Percentiles rank a stretch among this genome's conserved stretches.
phyloP scores from a whole-genome alignment of 2,113 vertebrate species.

The Zingel zingel region DNA sequence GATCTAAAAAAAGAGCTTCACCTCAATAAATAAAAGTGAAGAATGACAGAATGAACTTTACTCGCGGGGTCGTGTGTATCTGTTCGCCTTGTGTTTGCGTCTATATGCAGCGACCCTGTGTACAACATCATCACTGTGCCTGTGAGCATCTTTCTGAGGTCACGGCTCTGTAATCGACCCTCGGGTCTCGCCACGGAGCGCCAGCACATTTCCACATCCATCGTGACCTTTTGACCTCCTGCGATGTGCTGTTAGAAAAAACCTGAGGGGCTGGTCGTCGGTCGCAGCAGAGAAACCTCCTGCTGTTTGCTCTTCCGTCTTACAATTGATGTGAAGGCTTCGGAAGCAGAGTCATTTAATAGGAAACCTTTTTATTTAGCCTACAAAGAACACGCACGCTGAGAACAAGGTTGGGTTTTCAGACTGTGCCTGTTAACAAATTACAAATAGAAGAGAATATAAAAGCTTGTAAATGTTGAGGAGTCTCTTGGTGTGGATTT shows the following conservation, averaged over 20 bases:
- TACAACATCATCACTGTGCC: background rate
- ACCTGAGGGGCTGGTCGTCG: background rate
- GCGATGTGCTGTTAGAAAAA: background rate
- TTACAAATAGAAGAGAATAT: too few relatives aligned
- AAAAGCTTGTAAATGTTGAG: too few relatives aligned
- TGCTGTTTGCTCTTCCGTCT: constrained; percentile 1
- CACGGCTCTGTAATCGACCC: background rate
- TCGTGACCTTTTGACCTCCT: constrained; percentile 57
- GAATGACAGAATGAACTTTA: too few relatives aligned
- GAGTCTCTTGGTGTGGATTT: too few relatives aligned
- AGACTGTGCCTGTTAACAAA: too few relatives aligned
- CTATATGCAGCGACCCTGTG: background rate
- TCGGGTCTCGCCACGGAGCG: background rate
- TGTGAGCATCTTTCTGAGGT: constrained; percentile 32
- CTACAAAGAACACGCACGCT: background rate
- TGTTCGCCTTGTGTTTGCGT: background rate
- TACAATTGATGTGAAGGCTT: background rate
- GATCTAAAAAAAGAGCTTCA: too few relatives aligned
- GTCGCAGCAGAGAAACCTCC: constrained; percentile 16
- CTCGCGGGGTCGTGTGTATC: too few relatives aligned
- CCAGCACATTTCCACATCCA: constrained; percentile 7
- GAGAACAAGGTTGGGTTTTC: too few relatives aligned
- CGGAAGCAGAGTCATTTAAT: background rate
- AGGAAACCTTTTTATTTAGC: background rate
- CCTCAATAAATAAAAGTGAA: too few relatives aligned